A percentile compares a stretch with the other conserved stretches of the same genome.
phyloP scores from a whole-genome alignment of 2,888 invertebrate genomes.

The Boloria selene region DNA sequence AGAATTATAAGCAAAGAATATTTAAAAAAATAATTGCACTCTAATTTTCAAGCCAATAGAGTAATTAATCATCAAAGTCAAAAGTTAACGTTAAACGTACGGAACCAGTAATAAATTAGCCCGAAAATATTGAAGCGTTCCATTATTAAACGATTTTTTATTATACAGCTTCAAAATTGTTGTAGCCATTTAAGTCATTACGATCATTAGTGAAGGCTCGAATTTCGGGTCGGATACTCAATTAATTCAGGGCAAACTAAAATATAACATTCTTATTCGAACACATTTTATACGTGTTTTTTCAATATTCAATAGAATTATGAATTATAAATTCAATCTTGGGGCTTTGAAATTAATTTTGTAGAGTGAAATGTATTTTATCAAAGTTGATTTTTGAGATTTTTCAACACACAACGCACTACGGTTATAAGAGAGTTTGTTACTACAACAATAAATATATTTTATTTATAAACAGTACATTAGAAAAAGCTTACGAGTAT shows the following conservation, averaged over 20 bases:
- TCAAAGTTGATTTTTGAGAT: too few species aligned
- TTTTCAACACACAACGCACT: too few species aligned
- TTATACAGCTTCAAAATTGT: constrained; percentile 20
- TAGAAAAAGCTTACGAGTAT: constrained; percentile 2
- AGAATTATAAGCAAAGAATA: neutral
- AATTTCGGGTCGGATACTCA: constrained; percentile 60
- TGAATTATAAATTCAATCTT: too few species aligned
- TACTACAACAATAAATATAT: too few species aligned
- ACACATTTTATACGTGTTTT: constrained; percentile 5
- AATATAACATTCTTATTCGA: constrained; percentile 1
- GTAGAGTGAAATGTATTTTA: too few species aligned
- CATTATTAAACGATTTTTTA: constrained; percentile 30
- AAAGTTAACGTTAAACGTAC: constrained; percentile 12
- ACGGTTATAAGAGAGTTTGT: too few species aligned
- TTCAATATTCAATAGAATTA: neutral
- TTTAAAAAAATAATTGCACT: neutral
- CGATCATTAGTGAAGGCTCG: constrained; percentile 65
- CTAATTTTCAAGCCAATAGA: neutral
- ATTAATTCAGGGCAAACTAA: constrained; percentile 58
- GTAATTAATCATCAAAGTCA: constrained; percentile 8
- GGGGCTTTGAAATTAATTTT: too few species aligned
- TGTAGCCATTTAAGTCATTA: constrained; percentile 68
- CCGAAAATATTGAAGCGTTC: constrained; percentile 11
- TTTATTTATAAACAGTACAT: neutral
- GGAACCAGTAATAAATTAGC: constrained; percentile 10